A percentile compares a stretch with the other conserved stretches of the same genome.
phyloP scores from a whole-genome alignment of 2,797 vertebrate genomes.

The Liparis tanakae region DNA sequence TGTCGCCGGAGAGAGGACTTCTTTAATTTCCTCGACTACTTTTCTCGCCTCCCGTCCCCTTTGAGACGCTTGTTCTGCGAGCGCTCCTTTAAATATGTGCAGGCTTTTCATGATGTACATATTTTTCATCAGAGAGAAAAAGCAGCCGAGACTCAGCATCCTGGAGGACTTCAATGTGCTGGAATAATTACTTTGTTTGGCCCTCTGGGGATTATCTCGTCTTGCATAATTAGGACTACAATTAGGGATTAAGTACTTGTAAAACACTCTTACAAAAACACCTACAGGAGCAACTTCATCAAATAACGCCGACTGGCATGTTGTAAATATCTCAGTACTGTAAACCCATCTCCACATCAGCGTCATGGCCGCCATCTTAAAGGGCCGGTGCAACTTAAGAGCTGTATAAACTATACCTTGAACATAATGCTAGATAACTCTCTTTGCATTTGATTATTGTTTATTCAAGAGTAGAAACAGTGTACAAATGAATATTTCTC shows the following conservation, averaged over 20 bases:
- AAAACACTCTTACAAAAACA: constrained; percentile 16
- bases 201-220: constrained; percentile 4
- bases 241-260: constrained; percentile 8
- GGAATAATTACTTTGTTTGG: constrained; percentile 21
- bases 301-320: not conserved
- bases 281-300: constrained; percentile 8
- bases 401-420: too few relatives aligned
- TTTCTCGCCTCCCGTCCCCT: not conserved
- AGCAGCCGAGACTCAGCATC: not conserved
- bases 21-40: not conserved
- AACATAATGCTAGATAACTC: too few relatives aligned
- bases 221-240: constrained; percentile 24
- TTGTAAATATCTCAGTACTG: not conserved
- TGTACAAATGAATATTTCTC: too few relatives aligned
- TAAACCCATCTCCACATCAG: too few relatives aligned
- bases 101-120: constrained; percentile 13
- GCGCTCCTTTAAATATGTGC: constrained; percentile 4
- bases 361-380: too few relatives aligned
- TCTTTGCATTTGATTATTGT: too few relatives aligned
- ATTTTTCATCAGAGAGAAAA: not conserved
- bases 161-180: constrained; percentile 14
- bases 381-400: too few relatives aligned
- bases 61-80: not conserved
- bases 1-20: too few relatives aligned
- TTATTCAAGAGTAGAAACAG: too few relatives aligned